phyloP scores from a whole-genome alignment of 2,113 vertebrate genomes.

The Thalassarche chlororhynchos region DNA sequence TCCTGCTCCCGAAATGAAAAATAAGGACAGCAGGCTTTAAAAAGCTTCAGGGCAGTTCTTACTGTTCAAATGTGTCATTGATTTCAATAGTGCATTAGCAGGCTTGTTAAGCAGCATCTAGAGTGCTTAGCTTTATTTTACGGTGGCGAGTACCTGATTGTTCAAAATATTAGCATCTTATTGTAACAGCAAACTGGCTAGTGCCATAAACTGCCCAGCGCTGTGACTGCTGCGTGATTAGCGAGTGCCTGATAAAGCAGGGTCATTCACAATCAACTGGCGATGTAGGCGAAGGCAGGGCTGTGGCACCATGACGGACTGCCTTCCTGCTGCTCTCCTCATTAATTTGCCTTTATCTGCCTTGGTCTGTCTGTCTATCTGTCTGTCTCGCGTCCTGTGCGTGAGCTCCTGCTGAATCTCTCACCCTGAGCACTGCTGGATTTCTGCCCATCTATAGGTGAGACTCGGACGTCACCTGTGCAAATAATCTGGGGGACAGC shows the following conservation, averaged over 20 bases:
- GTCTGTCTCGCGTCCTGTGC: neutral
- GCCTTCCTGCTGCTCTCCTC: neutral
- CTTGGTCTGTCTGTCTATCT: neutral
- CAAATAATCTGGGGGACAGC: neutral
- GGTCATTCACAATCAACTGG: neutral
- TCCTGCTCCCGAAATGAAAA: neutral
- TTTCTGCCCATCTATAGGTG: neutral
- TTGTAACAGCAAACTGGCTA: neutral
- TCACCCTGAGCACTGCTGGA: rapidly evolving
- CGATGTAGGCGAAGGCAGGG: neutral
- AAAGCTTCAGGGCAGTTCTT: constrained; percentile 43
- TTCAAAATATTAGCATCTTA: constrained; percentile 16
- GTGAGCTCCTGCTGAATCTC: neutral
- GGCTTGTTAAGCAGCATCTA: constrained; percentile 43
- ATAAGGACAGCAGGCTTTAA: constrained; percentile 27
- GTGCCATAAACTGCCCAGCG: neutral
- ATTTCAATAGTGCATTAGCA: constrained; percentile 38
- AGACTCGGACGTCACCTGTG: neutral
- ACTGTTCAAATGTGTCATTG: constrained; percentile 41
- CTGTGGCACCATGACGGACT: neutral
- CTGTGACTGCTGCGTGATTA: neutral
- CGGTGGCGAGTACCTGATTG: neutral
- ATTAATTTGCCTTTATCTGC: neutral
- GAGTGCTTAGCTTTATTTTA: constrained; percentile 35
- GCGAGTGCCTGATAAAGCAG: neutral